Evolutionary conservation across 2,797 vertebrate genomes (phyloP).

Genomic region (Decapterus maruadsi): DNA sequence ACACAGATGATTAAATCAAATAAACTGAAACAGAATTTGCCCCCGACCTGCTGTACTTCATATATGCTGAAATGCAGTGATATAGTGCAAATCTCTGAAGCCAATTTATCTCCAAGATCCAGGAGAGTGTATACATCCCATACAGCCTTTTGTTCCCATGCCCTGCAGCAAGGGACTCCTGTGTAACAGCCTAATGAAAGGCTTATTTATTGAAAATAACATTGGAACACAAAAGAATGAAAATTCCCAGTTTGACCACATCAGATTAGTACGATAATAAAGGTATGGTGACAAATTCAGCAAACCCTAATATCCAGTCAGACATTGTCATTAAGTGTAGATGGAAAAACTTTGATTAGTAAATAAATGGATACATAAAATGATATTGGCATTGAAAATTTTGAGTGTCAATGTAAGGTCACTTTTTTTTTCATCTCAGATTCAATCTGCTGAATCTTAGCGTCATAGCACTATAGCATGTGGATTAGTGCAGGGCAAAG

Average conservation of each 20-base stretch:
- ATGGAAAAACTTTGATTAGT: accelerated
- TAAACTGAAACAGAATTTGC: slow-evolving; percentile 66
- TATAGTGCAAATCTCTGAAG: slow-evolving; percentile 19
- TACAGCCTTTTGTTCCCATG: slow-evolving; percentile 43
- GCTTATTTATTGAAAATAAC: not conserved
- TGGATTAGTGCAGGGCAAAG: too few species aligned
- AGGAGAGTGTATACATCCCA: slow-evolving; percentile 18
- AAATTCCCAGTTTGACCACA: slow-evolving; percentile 3
- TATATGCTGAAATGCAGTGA: slow-evolving; percentile 51
- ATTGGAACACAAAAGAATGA: not conserved
- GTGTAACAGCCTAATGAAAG: slow-evolving; percentile 16
- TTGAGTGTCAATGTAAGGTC: slow-evolving; percentile 13
- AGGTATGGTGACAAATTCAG: not conserved
- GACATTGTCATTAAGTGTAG: not conserved
- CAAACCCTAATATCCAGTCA: not conserved
- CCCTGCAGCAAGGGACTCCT: not conserved
- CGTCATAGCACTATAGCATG: too few species aligned
- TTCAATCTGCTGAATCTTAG: too few species aligned
- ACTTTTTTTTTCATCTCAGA: too few species aligned
- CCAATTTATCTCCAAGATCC: slow-evolving; percentile 35
- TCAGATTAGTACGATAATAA: slow-evolving; percentile 2
- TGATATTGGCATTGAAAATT: slow-evolving; percentile 12
- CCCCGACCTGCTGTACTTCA: slow-evolving; percentile 58
- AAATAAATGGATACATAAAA: not conserved
- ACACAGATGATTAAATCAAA: slow-evolving; percentile 71